Base-by-base conservation (phyloP, 2,888 invertebrate species). In the Epinotia nisella region DNA sequence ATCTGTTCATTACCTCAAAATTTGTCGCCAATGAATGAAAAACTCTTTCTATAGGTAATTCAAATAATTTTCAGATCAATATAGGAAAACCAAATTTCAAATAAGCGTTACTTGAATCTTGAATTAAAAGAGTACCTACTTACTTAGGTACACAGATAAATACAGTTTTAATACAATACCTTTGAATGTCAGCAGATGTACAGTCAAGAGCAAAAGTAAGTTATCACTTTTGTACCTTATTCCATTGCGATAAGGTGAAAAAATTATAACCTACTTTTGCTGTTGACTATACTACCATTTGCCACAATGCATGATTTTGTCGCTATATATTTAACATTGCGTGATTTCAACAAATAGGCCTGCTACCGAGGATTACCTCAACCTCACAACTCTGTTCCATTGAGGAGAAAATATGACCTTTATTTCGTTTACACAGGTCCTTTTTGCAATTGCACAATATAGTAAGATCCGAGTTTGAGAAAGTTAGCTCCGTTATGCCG, bases 321-420 rank as follows among this genome's bases (percentile, higher is more conserved):
- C 59, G 65, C 68, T 62, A 78, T 78, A 79, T 79, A 81, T 76
- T 79, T 80, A 82, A 81, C 79, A 81, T 86, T 77, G 83, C 85
- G 84, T 88, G 87, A 77, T 80, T 74, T 82, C 79, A 80, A 82
- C 85, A 85, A 87, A 89, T 86, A 84, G 83, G 81, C 82, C 81
- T 83, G 39, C 15, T 19, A 39, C 13, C 39, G 35, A 24, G 17
- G 7, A 39, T 19, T 65, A 55, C 55, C 15, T n/a, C 13, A 65
- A 21, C 3, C 61, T 49, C 61, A 10, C 4, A 17, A 17, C 10
- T 55, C 10, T 19, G 2, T 15, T 21, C 15, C 5, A 24, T 21
- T 15, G 15, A 11, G 9, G 5, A 1, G 15, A 19, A 2, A 19
- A 21, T 21, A 55, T 55, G 39, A 11, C 19, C 39, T 53, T 19